phyloP scores from a whole-genome alignment of 2,113 vertebrate genomes.

The Xenopus tropicalis region UCB_Xtro_10.0 CM004452.2:12785001-12785500 shows the following conservation, averaged over 20 bases:
- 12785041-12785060: no score
- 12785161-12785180: constrained; percentile 4
- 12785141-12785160: constrained; percentile 32
- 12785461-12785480: no score
- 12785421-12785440: no score
- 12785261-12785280: constrained; percentile 13
- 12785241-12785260: constrained; percentile 17
- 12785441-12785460: no score
- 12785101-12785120: neutral
- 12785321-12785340: neutral
- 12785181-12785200: constrained; percentile 35
- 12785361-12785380: neutral
- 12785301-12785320: neutral
- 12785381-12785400: no score
- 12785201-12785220: constrained; percentile 40
- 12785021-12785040: no score
- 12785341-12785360: neutral
- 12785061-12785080: no score
- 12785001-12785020: no score
- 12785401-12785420: no score
- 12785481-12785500: no score
- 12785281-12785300: constrained; percentile 11
- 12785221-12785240: constrained; percentile 13
- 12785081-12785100: neutral
- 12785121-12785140: neutral